These are phyloP conservation scores for Agapornis roseicollis DNA, from an alignment of 2,113 vertebrate species.

Conservation along the genomic window DNA sequence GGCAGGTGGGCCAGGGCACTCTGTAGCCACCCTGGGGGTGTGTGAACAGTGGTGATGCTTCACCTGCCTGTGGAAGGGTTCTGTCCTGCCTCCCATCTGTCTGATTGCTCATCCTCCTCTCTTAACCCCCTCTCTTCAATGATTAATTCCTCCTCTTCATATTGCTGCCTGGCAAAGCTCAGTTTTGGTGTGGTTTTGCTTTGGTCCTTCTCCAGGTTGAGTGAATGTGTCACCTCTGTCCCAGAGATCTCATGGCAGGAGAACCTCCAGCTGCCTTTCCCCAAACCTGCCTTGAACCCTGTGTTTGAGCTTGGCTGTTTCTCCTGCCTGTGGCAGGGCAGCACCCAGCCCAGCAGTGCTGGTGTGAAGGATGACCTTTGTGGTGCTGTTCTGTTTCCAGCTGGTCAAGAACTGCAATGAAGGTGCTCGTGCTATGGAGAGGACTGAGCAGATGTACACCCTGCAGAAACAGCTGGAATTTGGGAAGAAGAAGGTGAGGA, in stretches of 20 bases:
- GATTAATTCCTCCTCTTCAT: neutral
- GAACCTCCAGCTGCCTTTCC: neutral
- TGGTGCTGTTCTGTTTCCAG: constrained; percentile 52
- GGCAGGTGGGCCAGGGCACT: neutral
- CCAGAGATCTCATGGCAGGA: neutral
- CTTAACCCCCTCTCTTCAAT: neutral
- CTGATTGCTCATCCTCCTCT: neutral
- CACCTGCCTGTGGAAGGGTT: neutral
- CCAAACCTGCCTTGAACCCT: neutral
- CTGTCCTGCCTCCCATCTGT: neutral
- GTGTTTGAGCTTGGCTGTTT: neutral
- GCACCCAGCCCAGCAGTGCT: neutral
- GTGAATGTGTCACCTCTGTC: rapidly evolving
- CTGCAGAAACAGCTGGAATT: constrained; percentile 96
- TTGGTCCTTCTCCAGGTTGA: neutral
- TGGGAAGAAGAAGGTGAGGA: constrained; percentile 89
- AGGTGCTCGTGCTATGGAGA: constrained; percentile 90
- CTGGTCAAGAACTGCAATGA: constrained; percentile 91
- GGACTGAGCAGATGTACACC: constrained; percentile 92
- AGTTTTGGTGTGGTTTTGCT: neutral
- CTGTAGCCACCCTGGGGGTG: rapidly evolving
- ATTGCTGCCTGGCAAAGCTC: neutral
- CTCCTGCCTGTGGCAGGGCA: neutral
- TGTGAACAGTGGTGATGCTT: rapidly evolving
- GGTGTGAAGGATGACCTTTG: neutral